Evolutionary conservation across 2,797 vertebrate species (phyloP), one percentile per base, ranked within the genome.

Genomic region (Darevskia mixta): DNA sequence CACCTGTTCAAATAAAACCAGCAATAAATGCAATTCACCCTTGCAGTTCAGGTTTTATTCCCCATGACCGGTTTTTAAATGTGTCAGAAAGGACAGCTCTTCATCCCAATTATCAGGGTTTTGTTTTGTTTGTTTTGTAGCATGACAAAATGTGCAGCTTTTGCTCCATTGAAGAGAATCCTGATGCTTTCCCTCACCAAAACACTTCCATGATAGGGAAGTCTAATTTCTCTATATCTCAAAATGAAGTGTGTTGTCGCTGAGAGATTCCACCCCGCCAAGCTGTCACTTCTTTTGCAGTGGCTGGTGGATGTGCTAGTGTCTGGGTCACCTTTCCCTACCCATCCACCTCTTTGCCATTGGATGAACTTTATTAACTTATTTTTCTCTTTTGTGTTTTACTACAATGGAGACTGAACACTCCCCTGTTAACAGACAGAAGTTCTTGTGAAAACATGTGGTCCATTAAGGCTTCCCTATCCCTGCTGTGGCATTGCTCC

Each of bases 1-100:
- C 67, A 32, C 79, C 27, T 86, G 78, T 93, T 90, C 55, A 93
- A 95, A 82, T 87, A 11, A 93, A 94, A 93, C 58, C 61, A 90
- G 79, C 88, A 91, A 75, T 49, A 35, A 94, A 86, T 85, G 86
- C 91, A 67, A 66, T 88, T 81, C 67, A 69, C 49, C 87, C 67
- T 88, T 81, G 72, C 83, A 6, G 18, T 90, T 90, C 85, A 71
- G 79, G 4, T 45, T 78, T 69, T 29, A 10, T 85, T 87, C 84
- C 82, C 87, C 35, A 3, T 88, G 71, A 86, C 89, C 0, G 4
- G 3, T 81, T 73, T 82, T 66, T 49, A 11, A 10, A 89, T 80
- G 38, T 86, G 27, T 80, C 82, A 73, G 85, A 38, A 88, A 58
- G 73, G 81, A 64, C 86, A 86, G 87, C 85, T 84, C 86, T 89